Evolutionary conservation across 2,113 vertebrate species (phyloP), one percentile per base, ranked within the genome.

Genomic region (Syrmaticus mikado): DNA sequence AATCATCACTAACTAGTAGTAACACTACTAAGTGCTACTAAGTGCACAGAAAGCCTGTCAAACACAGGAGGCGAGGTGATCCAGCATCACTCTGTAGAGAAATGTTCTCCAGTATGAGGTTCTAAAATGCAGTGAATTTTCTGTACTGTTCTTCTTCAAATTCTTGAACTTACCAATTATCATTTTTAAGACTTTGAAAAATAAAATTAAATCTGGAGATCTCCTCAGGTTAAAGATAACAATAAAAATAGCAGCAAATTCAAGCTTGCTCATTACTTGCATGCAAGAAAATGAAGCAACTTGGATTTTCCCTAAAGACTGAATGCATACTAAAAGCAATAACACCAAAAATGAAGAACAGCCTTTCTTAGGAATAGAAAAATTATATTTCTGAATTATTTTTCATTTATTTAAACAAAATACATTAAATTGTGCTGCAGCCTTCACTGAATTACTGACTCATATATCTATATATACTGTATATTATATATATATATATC

Each of bases 401-500:
- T 94, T 94, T 90, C 73, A 94, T 53, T 77, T 75, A 36, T 67
- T 91, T 83, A 67, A 95, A 70, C 17, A 90, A 88, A 94, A 94
- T 50, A 34, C 25, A 52, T 74, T 90, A 43, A 13, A 30, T 4
- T 74, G 30, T 60, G 80, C 57, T 86, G 41, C 55, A 88, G 50
- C 6, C 8, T 80, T 62, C 55, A 62, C 36, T 71, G 57, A 92
- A 74, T 24, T 46, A n/a, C 7, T 62, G 25, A 58, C 68, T 90
- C 45, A 58, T 84, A 83, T 21, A 71, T 32, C 52, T 53, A 71
- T 3, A 52, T 7, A 38, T 17, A 48, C 8, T 8, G 38, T 38
- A 38, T 38, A 38, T 38, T 38, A 10, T 38, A 38, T 38, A 38
- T 38, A 38, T 38, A 38, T 38, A 10, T 38, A 38, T 38, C 8